Evolutionary conservation across 2,888 invertebrate genomes (phyloP).

Genomic region (Esperia sulphurella): DNA sequence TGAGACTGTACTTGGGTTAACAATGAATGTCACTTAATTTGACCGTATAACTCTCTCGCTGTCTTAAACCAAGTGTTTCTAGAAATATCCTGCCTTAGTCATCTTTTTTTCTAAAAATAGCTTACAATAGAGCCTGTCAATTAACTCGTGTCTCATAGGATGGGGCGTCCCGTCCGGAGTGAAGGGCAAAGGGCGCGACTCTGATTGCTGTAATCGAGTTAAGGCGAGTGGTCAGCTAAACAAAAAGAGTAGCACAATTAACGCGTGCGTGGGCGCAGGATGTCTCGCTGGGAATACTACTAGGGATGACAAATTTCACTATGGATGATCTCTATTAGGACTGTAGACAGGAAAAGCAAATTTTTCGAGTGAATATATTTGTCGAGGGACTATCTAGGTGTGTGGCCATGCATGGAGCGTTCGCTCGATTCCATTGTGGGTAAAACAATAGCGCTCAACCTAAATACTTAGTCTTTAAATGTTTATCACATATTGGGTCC

Average conservation of each 20-base stretch:
- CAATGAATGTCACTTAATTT: too few species aligned
- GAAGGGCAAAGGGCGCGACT: slow-evolving; percentile 67
- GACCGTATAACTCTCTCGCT: too few species aligned
- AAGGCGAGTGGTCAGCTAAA: slow-evolving; percentile 54
- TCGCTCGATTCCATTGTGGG: too few species aligned
- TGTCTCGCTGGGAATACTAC: slow-evolving; percentile 26
- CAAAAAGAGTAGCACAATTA: slow-evolving; percentile 74
- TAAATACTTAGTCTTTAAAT: too few species aligned
- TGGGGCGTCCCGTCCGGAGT: slow-evolving; percentile 43
- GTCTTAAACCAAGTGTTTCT: too few species aligned
- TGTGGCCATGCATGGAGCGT: too few species aligned
- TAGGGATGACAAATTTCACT: not conserved
- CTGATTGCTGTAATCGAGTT: slow-evolving; percentile 76
- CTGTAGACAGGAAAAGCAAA: too few species aligned
- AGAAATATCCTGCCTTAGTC: not conserved
- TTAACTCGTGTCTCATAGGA: slow-evolving; percentile 33
- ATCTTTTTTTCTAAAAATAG: not conserved
- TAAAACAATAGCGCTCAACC: too few species aligned
- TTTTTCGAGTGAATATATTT: too few species aligned
- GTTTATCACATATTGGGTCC: too few species aligned
- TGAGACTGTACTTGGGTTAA: too few species aligned
- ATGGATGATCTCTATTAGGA: not conserved
- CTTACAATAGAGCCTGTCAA: slow-evolving; percentile 10
- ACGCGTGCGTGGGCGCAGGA: slow-evolving; percentile 62
- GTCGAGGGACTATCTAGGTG: too few species aligned